phyloP scores from a whole-genome alignment of 2,797 vertebrate genomes.

The Meriones psammophilus region DNA sequence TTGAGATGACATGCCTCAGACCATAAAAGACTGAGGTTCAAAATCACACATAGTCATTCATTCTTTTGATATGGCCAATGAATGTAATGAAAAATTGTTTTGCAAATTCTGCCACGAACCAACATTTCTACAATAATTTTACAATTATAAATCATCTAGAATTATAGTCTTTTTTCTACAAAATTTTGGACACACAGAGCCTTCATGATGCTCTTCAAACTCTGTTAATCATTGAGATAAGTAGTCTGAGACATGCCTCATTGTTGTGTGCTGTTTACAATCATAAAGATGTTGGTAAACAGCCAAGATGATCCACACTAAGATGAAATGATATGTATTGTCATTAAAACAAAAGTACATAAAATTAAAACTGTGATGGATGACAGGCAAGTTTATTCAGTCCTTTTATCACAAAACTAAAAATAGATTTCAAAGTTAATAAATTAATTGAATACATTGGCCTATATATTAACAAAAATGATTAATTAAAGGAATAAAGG shows the following conservation, averaged over 20 bases:
- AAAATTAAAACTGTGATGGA: not conserved
- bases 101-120: not conserved
- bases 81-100: not conserved
- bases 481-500: not conserved
- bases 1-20: not conserved
- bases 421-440: not conserved
- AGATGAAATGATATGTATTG: not conserved
- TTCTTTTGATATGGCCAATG: not conserved
- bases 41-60: too few relatives aligned
- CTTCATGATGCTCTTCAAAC: not conserved
- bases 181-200: fast-evolving
- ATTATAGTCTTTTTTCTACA: not conserved
- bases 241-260: not conserved
- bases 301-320: not conserved
- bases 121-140: not conserved
- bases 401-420: not conserved
- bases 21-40: not conserved
- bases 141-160: not conserved
- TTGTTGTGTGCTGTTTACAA: not conserved
- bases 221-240: not conserved
- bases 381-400: not conserved
- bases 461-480: not conserved
- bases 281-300: not conserved
- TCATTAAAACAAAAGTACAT: not conserved
- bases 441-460: not conserved